Evolutionary conservation across 2,113 vertebrate genomes (phyloP).

Genomic region (Nothoprocta perdicaria): DNA sequence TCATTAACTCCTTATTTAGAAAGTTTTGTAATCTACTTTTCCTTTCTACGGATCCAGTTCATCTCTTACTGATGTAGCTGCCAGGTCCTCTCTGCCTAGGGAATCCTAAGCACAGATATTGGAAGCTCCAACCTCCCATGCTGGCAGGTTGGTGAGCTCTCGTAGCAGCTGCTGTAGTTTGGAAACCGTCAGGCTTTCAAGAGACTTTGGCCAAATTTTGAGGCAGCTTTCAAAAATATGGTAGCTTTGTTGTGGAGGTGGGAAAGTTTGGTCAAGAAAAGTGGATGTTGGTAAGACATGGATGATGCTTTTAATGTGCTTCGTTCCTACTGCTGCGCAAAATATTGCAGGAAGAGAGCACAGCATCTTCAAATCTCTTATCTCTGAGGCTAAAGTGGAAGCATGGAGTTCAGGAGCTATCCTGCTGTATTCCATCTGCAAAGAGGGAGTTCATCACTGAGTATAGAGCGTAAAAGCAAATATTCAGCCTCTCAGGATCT

Average conservation of each 20-base stretch:
- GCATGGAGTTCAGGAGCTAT: not conserved
- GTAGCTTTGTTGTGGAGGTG: not conserved
- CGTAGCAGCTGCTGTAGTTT: not conserved
- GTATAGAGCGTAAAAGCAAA: not conserved
- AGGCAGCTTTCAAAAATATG: not conserved
- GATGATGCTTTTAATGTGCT: not conserved
- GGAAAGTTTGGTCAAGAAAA: not conserved
- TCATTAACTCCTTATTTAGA: not conserved
- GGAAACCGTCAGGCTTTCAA: not conserved
- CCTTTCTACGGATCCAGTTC: not conserved
- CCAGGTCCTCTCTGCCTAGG: not conserved
- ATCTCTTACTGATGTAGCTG: not conserved
- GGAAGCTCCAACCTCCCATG: not conserved
- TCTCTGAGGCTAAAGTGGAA: not conserved
- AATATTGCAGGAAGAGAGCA: not conserved
- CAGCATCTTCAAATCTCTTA: not conserved
- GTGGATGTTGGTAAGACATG: not conserved
- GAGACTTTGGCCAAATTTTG: not conserved
- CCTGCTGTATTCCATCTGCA: accelerated
- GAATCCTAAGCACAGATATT: not conserved
- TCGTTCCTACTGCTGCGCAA: not conserved
- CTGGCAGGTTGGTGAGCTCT: not conserved
- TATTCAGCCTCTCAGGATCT: not conserved
- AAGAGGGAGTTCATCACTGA: not conserved
- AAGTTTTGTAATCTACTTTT: not conserved